Conservation (phyloP, 2,113 vertebrate genomes). For the Barbus barbus region DNA sequence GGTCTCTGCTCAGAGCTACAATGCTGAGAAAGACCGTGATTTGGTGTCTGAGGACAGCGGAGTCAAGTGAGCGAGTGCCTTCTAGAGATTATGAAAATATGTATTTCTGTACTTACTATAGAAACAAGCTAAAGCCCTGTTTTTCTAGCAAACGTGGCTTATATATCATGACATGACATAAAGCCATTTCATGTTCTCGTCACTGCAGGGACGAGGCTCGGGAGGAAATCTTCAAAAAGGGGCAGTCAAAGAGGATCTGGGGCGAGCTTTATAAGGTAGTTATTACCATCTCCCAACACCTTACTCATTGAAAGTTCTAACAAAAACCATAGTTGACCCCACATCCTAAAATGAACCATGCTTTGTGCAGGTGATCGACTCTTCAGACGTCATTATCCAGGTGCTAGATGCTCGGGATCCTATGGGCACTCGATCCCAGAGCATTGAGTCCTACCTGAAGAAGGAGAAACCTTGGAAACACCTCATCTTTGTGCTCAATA, state of each 20-base stretch:
- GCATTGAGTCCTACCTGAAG: slow-evolving; percentile 91
- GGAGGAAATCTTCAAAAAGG: slow-evolving; percentile 97
- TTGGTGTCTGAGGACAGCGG: slow-evolving; percentile 88
- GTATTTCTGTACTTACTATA: neutral
- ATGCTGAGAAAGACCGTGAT: slow-evolving; percentile 83
- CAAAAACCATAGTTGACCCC: neutral
- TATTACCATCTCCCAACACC: neutral
- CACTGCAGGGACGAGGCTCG: slow-evolving; percentile 82
- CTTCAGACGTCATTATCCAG: slow-evolving; percentile 96
- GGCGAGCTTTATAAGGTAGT: slow-evolving; percentile 97
- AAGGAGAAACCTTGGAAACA: slow-evolving; percentile 98
- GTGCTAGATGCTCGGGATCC: slow-evolving; percentile 96
- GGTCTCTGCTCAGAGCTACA: slow-evolving; percentile 78
- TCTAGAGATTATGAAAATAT: neutral
- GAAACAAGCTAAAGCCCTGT: neutral
- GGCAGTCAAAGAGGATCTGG: slow-evolving; percentile 97
- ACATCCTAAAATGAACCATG: neutral
- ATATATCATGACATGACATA: neutral
- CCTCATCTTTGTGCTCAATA: slow-evolving; percentile 96
- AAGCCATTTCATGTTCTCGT: neutral
- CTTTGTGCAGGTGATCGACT: slow-evolving; percentile 88
- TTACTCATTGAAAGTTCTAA: neutral
- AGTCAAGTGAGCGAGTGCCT: slow-evolving; percentile 79
- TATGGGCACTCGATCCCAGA: slow-evolving; percentile 91
- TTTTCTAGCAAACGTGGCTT: neutral